Evolutionary conservation across 1,140 invertebrate species (phyloP), one percentile per base, ranked within the genome.

Genomic region (Zaprionus africanus): DNA sequence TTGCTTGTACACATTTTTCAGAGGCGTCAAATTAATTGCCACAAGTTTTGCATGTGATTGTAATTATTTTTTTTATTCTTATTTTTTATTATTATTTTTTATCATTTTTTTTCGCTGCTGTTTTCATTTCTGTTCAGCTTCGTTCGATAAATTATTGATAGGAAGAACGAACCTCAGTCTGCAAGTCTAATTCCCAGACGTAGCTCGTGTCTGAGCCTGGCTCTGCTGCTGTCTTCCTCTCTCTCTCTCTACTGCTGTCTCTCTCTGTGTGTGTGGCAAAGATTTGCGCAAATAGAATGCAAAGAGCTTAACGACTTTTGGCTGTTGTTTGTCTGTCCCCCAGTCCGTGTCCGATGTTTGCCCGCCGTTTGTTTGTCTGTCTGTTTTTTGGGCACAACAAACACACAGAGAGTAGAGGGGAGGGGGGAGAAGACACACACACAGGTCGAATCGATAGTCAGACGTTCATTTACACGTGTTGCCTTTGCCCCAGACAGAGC

Each of bases 11-110:
- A 53, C 60, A 75, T 59, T 56, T 58, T 69, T 64, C 54, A 78
- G 70, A 85, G 82, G 78, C 78, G 74, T 82, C 61, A 85, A 78
- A 85, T 79, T 86, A 85, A 86, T 85, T 85, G 82, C 82, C 82
- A 64, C 67, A 81, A 75, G 49, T 80, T 83, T 64, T 65, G 60
- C 61, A 61, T 82, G 75, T 43, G 65, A 72, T 65, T 71, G 70
- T 70, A 75, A 69, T 73, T 82, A 66, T 69, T 69, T 75, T 65
- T 74, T 78, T 62, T 63, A 26, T 46, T 60, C 51, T 61, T 76
- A 67, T 73, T 38, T 34, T 58, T 58, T 46, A 46, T 51, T 51
- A 24, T 24, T 5, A 22, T 38, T 54, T 56, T 26, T n/a, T n/a
- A n/a, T n/a, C n/a, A n/a, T n/a, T n/a, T 54, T 43, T 43, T 43